Base-by-base conservation (phyloP, 2,888 invertebrate species). In the Papilio gigon region DNA sequence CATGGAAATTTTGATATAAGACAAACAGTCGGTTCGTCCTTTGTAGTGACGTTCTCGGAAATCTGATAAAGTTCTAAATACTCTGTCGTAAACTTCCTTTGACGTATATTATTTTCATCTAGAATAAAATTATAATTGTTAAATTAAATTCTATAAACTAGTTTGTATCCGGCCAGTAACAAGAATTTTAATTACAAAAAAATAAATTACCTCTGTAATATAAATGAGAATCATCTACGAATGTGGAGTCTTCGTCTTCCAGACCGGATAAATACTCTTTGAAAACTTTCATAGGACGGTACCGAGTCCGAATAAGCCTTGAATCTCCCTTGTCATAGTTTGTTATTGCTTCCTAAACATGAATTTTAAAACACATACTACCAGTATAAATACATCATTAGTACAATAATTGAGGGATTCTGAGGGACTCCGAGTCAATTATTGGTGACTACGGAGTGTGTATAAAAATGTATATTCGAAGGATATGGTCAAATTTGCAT, bases 281-380 rank as follows among this genome's bases (percentile, higher is more conserved):
- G 63, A 91, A 84, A 62, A 90, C 83, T 80, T 89, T 90, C 90
- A 91, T 90, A 63, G 91, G 90, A 73, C 91, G 83, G 75, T 92
- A 91, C 59, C 87, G 86, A 68, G 89, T 90, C 69, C 90, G 86
- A 76, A 92, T 85, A 75, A 90, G 79, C 75, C 91, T 83, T 56
- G 86, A 89, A 80, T 92, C 90, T 65, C 81, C 83, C 77, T 80
- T 84, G 76, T 92, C 90, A 76, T 90, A 86, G 71, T 81, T 81
- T 72, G 78, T 80, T 77, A 91, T 92, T 67, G 87, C 87, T 75
- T 81, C 80, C 91, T 92, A 74, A 35, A 74, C 78, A 77, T 12
- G 33, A 40, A 40, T 11, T 20, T 25, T 22, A 17, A 1, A 9
- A 1, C n/a, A 40, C n/a, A n/a, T 40, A 40, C n/a, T 5, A 6